Percentiles rank a stretch among this genome's conserved stretches.
Evolutionary conservation across 2,888 invertebrate species (phyloP).

Genomic region (Meta bourneti): DNA sequence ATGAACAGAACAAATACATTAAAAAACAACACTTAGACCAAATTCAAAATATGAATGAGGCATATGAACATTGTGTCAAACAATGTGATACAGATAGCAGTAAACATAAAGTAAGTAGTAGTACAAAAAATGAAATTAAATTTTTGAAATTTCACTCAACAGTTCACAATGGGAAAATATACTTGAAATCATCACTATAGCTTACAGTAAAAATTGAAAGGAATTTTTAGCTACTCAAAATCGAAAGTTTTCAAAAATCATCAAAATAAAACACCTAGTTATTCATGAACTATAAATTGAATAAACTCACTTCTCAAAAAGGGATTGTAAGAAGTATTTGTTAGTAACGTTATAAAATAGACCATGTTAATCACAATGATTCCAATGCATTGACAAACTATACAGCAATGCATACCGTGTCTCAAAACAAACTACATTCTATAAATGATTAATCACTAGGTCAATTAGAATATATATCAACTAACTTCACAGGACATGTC

Average conservation of each 20-base stretch:
- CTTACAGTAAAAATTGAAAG: no score
- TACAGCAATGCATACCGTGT: conserved; percentile 53
- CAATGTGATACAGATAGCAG: neutral
- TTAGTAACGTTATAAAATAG: no score
- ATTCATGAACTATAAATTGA: no score
- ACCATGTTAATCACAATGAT: neutral
- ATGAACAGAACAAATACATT: conserved; percentile 10
- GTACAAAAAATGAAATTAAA: neutral
- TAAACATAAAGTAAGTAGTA: neutral
- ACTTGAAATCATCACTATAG: neutral
- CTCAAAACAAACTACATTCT: conserved; percentile 55
- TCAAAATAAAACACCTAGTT: no score
- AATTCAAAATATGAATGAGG: neutral
- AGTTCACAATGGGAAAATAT: neutral
- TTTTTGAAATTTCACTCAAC: neutral
- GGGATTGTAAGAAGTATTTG: no score
- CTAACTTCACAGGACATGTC: conserved; percentile 27
- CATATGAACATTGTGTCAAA: neutral
- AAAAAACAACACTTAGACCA: conserved; percentile 9
- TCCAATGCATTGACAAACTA: neutral
- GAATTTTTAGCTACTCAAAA: no score
- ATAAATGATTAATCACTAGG: conserved; percentile 49
- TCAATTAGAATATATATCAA: conserved; percentile 33
- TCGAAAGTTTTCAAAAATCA: no score
- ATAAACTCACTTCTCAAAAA: no score